Conservation (phyloP, 2,797 vertebrate species). For the Sebastes itinus region DNA sequence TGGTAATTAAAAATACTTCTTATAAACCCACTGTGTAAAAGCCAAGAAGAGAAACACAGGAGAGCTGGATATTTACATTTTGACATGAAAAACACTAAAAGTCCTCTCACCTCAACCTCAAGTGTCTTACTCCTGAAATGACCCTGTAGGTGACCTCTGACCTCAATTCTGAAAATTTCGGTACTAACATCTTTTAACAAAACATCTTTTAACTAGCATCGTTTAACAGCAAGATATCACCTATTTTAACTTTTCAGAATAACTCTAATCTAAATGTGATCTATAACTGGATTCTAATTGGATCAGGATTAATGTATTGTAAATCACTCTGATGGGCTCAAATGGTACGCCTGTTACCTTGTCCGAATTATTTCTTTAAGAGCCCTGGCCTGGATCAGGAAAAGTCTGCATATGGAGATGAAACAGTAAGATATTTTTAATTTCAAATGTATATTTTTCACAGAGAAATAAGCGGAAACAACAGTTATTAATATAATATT, state of each 20-base stretch:
- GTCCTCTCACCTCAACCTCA: no score
- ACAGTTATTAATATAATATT: background rate
- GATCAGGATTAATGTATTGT: constrained; percentile 4
- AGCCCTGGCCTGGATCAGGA: constrained; percentile 79
- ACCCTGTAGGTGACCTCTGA: no score
- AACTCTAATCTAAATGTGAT: background rate
- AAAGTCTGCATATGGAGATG: constrained; percentile 79
- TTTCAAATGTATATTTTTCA: constrained; percentile 37
- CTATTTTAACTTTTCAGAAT: background rate
- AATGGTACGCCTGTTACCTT: constrained; percentile 66
- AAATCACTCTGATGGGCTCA: constrained; percentile 56
- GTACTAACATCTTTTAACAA: no score
- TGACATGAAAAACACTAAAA: no score
- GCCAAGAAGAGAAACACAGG: no score
- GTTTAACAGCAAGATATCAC: background rate
- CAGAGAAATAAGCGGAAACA: background rate
- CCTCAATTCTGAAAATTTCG: no score
- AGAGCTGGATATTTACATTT: no score
- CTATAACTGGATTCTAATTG: constrained; percentile 12
- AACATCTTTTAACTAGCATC: no score
- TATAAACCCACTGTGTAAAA: no score
- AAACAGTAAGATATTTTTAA: constrained; percentile 83
- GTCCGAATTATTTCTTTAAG: constrained; percentile 81
- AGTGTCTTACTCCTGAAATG: no score
- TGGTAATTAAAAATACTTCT: no score